Conservation (phyloP, 2,888 invertebrate species). For the Diogma glabrata region DNA sequence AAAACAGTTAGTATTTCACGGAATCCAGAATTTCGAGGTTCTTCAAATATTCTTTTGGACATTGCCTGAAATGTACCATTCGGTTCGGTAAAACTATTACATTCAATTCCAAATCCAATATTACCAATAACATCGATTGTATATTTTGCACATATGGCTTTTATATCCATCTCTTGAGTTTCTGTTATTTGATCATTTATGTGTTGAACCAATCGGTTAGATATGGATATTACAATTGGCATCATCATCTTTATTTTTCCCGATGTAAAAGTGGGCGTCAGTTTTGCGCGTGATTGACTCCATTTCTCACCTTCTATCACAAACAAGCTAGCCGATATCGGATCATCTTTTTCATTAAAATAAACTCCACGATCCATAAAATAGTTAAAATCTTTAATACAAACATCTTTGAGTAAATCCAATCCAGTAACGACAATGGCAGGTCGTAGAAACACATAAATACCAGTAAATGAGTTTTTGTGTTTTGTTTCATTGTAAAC, state of each 20-base stretch:
- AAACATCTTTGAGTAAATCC: conserved; percentile 27
- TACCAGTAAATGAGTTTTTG: conserved; percentile 24
- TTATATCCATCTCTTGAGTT: conserved; percentile 30
- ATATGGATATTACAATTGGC: conserved; percentile 27
- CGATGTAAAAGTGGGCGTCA: conserved; percentile 39
- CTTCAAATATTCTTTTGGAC: conserved; percentile 22
- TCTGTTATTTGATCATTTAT: conserved; percentile 21
- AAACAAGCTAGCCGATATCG: conserved; percentile 29
- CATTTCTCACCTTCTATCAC: conserved; percentile 34
- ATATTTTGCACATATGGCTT: conserved; percentile 32
- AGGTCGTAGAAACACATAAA: conserved; percentile 25
- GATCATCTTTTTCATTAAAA: conserved; percentile 29
- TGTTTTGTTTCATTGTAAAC: conserved; percentile 26
- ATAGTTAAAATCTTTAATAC: conserved; percentile 32
- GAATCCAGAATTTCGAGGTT: conserved; percentile 12
- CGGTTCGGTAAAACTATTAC: conserved; percentile 29
- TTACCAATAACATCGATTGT: conserved; percentile 41
- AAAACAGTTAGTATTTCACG: conserved; percentile 14
- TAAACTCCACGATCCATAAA: conserved; percentile 31
- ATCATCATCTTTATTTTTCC: conserved; percentile 41
- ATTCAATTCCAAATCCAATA: conserved; percentile 39
- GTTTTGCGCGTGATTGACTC: conserved; percentile 35
- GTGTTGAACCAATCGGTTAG: conserved; percentile 20
- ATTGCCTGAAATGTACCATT: conserved; percentile 29
- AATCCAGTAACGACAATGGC: conserved; percentile 24